These are phyloP conservation scores for Paradoxurus hermaphroditus DNA, from an alignment of 2,113 vertebrate species.

Conservation along the genomic window DNA sequence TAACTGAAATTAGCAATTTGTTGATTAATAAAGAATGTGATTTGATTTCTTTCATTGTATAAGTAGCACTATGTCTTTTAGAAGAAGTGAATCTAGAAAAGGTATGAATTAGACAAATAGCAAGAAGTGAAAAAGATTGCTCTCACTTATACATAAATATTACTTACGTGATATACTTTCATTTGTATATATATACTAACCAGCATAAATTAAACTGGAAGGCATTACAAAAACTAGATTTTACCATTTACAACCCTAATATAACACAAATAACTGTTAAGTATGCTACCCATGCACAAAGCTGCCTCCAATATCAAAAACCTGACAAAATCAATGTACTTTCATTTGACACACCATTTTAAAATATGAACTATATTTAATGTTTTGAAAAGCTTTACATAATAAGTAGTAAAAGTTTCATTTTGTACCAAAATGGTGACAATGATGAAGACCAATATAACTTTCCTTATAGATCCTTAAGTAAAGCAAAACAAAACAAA, in stretches of 20 bases:
- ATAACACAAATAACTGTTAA: neutral
- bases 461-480: neutral
- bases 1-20: neutral
- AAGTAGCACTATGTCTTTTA: neutral
- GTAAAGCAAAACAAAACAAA: neutral
- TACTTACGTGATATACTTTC: no score
- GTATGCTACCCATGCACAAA: neutral
- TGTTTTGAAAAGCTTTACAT: constrained; percentile 26
- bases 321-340: neutral
- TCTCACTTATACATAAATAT: neutral
- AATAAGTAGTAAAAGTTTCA: neutral
- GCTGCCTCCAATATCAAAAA: constrained; percentile 14
- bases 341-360: constrained; percentile 28
- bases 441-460: constrained; percentile 4
- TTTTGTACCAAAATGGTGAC: neutral
- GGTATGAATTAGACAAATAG: neutral
- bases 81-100: constrained; percentile 4
- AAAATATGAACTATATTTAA: neutral
- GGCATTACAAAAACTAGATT: neutral
- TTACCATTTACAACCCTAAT: neutral
- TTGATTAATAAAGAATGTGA: neutral
- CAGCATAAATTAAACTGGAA: constrained; percentile 15
- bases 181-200: neutral
- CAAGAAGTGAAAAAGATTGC: neutral
- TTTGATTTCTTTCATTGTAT: neutral